Evolutionary conservation across 2,113 vertebrate genomes (phyloP).

Genomic region (Pogonocichla stellata): DNA sequence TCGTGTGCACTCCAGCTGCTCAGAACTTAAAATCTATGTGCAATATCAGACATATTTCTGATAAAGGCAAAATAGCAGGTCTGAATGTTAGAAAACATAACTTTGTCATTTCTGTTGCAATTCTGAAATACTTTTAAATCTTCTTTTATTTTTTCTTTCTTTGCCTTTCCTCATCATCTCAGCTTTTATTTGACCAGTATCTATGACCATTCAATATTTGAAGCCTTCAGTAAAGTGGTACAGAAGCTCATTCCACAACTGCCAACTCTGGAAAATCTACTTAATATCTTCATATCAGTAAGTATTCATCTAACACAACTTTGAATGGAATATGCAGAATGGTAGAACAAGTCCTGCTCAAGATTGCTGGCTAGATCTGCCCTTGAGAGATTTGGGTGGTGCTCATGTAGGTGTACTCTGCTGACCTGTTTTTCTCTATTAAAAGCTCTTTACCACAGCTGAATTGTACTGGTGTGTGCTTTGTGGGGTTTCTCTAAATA

Average conservation of each 20-base stretch:
- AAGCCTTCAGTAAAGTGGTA: slow-evolving; percentile 99
- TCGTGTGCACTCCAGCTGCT: neutral
- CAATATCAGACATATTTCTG: neutral
- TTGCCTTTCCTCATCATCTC: neutral
- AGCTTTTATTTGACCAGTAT: slow-evolving; percentile 99
- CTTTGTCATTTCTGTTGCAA: neutral
- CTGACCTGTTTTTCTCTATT: neutral
- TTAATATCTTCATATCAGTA: slow-evolving; percentile 99
- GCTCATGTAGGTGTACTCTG: neutral
- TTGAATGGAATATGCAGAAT: neutral
- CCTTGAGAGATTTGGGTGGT: neutral
- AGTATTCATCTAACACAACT: slow-evolving; percentile 61
- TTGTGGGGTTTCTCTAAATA: neutral
- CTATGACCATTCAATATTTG: slow-evolving; percentile 99
- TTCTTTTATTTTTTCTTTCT: neutral
- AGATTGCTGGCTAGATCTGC: neutral
- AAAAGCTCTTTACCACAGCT: neutral
- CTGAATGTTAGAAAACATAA: neutral
- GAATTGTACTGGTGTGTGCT: neutral
- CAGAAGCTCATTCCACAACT: slow-evolving; percentile 99
- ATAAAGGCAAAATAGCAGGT: neutral
- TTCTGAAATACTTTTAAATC: neutral
- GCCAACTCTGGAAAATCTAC: slow-evolving; percentile 96
- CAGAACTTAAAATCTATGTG: neutral
- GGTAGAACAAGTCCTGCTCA: neutral